Base-by-base conservation (phyloP, 92 coral and sea anemone genomes). In the Siderastrea radians region DNA sequence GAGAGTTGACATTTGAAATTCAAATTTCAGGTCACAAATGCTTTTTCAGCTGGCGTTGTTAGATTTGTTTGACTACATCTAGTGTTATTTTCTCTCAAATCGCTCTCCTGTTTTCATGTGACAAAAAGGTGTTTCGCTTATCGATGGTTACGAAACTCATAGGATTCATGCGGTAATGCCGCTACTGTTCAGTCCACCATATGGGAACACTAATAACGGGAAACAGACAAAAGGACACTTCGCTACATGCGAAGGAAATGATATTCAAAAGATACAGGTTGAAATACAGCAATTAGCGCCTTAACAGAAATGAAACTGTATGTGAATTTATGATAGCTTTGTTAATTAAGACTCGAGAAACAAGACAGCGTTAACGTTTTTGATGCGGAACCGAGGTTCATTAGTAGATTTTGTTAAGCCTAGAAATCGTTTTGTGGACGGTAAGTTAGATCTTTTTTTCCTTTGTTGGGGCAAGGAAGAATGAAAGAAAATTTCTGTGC, bases 1-100 rank as follows among this genome's bases (percentile, higher is more conserved):
- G 63, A 61, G 7, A 63, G 47, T 84, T 19, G 19, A 61, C 49
- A 84, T 84, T 84, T 84, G 80, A 73, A 74, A 84, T 76, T 84
- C 87, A 73, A 84, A 84, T 84, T 73, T 54, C 74, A 61, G 49
- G 78, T 60, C 14, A 26, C 19, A 70, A 69, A 11, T 58, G 78
- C 53, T 57, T 82, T 71, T 47, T 82, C 77, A 82, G 86, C 86
- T 69, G 86, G 47, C 3, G 57, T 6, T 13, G 47, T 55, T 15
- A 7, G 6, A 69, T 70, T 81, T 73, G 51, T 49, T 81, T 81
- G 16, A 69, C 86, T 57, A 45, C 44, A 15, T 48, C 12, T 5
- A 44, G 59, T 57, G n/a, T 57, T 43, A 58, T 70, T 81, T 55
- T 60, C 0, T 1, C 46, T 57, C 62, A 74, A 53, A 19, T 53